phyloP scores from a whole-genome alignment of 2,113 vertebrate genomes.

The Eupsittula cactorum region DNA sequence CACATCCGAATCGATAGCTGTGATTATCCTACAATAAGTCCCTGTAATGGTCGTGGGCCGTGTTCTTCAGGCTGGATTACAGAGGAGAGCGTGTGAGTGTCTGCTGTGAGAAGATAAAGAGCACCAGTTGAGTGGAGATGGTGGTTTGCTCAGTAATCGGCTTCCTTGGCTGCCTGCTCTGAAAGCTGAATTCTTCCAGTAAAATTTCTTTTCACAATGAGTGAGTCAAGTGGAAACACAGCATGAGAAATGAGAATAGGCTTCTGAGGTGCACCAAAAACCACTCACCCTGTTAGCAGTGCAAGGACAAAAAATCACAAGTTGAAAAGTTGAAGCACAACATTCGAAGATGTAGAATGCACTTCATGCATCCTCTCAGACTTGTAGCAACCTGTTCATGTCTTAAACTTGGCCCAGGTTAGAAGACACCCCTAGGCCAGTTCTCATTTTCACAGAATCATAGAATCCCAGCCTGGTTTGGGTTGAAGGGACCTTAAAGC shows the following conservation, averaged over 20 bases:
- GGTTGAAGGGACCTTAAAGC: neutral
- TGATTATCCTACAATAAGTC: neutral
- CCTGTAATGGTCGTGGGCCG: neutral
- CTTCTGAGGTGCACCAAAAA: slow-evolving; percentile 36
- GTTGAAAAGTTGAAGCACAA: neutral
- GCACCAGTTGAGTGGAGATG: slow-evolving; percentile 18
- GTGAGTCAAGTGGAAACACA: slow-evolving; percentile 72
- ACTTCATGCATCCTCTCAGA: neutral
- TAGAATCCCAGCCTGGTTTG: neutral
- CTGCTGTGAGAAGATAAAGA: slow-evolving; percentile 63
- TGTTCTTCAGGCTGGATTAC: slow-evolving; percentile 14
- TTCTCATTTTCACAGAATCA: neutral
- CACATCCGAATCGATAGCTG: slow-evolving; percentile 24
- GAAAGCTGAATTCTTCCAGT: slow-evolving; percentile 32
- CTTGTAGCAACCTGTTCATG: neutral
- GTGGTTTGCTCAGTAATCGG: slow-evolving; percentile 26
- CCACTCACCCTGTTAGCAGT: slow-evolving; percentile 69
- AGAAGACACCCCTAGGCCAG: neutral
- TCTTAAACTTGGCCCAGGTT: neutral
- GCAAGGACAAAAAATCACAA: slow-evolving; percentile 60
- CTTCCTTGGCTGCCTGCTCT: slow-evolving; percentile 59
- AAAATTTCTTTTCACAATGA: slow-evolving; percentile 62
- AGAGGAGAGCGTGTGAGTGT: neutral
- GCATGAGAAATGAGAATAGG: slow-evolving; percentile 70
- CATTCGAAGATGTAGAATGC: neutral